phyloP scores from a whole-genome alignment of 2,797 vertebrate genomes.

The Bucorvus abyssinicus region DNA sequence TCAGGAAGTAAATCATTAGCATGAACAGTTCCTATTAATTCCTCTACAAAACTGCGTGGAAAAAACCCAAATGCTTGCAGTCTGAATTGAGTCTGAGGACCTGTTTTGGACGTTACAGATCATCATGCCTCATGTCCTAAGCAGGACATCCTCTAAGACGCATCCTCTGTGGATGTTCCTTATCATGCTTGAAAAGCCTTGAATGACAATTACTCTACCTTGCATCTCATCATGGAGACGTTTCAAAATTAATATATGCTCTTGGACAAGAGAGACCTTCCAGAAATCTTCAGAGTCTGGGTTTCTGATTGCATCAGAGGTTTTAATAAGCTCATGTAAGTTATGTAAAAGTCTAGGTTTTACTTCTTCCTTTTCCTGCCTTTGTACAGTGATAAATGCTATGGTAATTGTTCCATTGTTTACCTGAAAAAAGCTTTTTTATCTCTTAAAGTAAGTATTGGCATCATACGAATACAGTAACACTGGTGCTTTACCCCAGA shows the following conservation, averaged over 20 bases:
- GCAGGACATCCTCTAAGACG: not conserved
- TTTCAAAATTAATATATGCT: not conserved
- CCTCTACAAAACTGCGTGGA: not conserved
- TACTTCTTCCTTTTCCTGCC: not conserved
- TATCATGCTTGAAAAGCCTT: not conserved
- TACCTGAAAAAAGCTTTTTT: not conserved
- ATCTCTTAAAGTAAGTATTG: not conserved
- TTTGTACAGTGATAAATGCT: not conserved
- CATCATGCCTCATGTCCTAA: not conserved
- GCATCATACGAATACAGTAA: not conserved
- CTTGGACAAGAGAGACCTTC: not conserved
- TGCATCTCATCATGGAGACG: not conserved
- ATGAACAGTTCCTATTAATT: not conserved
- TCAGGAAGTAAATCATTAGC: not conserved
- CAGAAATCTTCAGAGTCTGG: not conserved
- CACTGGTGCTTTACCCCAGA: not conserved
- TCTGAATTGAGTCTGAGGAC: not conserved
- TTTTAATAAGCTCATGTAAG: not conserved
- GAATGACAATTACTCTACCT: not conserved
- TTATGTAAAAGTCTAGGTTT: not conserved
- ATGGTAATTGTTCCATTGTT: not conserved
- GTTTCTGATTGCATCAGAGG: not conserved
- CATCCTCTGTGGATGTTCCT: not conserved
- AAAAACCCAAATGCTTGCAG: rapidly evolving
- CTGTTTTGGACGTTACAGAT: not conserved